Base-by-base conservation (phyloP, 2,888 invertebrate genomes). In the Watsonalla cultraria region DNA sequence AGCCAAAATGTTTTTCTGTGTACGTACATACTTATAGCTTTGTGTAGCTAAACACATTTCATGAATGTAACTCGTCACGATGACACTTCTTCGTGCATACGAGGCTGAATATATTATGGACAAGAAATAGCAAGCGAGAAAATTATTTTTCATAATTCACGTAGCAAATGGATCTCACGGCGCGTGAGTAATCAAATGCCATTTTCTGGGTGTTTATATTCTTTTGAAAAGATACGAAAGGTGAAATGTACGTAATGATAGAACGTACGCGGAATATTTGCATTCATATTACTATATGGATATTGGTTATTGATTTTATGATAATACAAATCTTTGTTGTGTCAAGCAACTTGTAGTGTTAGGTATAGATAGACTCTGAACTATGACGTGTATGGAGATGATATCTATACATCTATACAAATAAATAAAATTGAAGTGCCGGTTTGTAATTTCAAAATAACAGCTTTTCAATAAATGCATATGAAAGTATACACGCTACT, bases 241-340 rank as follows among this genome's bases (percentile, higher is more conserved):
- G 71, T 74, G 68, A 68, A 70, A 72, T 55, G 55, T 54, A 55
- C 45, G 33, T 37, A 11, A 39, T 11, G n/a, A 39, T 33, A 39
- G 24, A 47, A 45, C 13, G 50, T 14, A 54, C 48, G 14, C 48
- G 46, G 37, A 55, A 52, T 45, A 48, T 42, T 73, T 69, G 70
- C 76, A 78, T 78, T 73, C 70, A 73, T 71, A 78, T 24, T 24
- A 24, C 24, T 24, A 24, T 76, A 61, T 56, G 62, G 58, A 70
- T 71, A 73, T 73, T 65, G 69, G 61, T 64, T 77, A 79, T 78
- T 69, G 78, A 76, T 76, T 78, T 75, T 74, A 76, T 77, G 73
- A 62, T 72, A 75, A 76, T 73, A 62, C 56, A 34, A 45, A 45
- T 33, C 60, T 49, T 56, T 50, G 39, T 52, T 52, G 57, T 58